Conservation (phyloP, 2,113 vertebrate genomes). For the Nothoprocta perdicaria region DNA sequence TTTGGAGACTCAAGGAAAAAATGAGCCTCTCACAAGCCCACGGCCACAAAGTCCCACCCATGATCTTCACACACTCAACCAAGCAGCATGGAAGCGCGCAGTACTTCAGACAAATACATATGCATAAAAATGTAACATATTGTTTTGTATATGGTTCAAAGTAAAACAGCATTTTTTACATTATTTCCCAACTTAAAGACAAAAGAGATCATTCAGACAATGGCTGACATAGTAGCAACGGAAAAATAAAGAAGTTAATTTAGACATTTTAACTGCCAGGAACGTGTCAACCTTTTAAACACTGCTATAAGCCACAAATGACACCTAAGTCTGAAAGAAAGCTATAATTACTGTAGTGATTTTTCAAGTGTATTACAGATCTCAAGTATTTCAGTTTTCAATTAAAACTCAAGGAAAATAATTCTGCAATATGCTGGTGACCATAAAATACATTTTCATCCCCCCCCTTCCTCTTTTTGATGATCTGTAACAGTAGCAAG, state of each 20-base stretch:
- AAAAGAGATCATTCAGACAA: background rate
- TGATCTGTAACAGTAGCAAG: accelerated
- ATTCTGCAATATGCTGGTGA: background rate
- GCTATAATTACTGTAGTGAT: slow-evolving; percentile 18
- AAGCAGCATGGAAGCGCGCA: background rate
- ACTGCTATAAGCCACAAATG: slow-evolving; percentile 2
- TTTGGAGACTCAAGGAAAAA: background rate
- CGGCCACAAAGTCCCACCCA: background rate
- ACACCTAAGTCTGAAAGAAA: slow-evolving; percentile 23
- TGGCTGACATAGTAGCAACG: background rate
- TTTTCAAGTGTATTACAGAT: slow-evolving; percentile 8
- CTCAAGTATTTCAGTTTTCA: slow-evolving; percentile 2
- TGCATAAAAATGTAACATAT: accelerated
- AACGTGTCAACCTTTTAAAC: slow-evolving; percentile 8
- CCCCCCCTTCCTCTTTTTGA: background rate
- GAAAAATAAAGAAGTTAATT: background rate
- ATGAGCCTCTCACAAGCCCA: background rate
- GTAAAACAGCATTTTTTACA: background rate
- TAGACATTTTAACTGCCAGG: background rate
- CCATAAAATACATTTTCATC: background rate
- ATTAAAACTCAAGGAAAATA: slow-evolving; percentile 7
- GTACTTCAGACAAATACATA: background rate
- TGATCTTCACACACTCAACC: too few species aligned
- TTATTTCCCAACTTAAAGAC: background rate
- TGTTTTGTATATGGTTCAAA: background rate